Conservation (phyloP, 2,797 vertebrate species). For the Prionace glauca region DNA sequence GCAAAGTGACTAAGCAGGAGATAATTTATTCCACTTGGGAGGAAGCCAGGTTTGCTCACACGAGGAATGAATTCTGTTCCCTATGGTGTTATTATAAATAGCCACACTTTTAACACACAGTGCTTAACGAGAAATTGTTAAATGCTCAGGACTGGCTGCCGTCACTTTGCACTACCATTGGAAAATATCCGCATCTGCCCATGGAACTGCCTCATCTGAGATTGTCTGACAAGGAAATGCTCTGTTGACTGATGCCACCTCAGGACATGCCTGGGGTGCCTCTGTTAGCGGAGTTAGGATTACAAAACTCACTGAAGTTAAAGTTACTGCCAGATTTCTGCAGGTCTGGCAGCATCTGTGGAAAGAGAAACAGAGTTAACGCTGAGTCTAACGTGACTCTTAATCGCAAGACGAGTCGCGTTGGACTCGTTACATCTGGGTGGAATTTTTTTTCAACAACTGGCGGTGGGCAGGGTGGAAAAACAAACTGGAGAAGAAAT, state of each 20-base stretch:
- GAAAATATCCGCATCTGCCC: not conserved
- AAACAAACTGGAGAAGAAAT: no score
- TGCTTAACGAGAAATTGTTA: not conserved
- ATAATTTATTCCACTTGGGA: not conserved
- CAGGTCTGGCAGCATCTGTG: no score
- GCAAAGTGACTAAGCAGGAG: not conserved
- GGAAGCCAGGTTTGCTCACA: constrained; percentile 3
- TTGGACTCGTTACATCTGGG: no score
- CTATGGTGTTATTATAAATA: not conserved
- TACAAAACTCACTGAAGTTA: not conserved
- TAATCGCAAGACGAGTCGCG: no score
- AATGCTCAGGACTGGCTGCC: not conserved
- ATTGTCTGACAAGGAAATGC: not conserved
- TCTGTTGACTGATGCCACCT: not conserved
- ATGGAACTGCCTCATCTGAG: not conserved
- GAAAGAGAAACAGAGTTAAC: no score
- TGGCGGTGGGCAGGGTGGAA: no score
- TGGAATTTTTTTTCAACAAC: no score
- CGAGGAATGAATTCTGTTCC: not conserved
- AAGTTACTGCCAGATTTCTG: not conserved
- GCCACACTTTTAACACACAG: not conserved
- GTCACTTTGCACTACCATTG: not conserved
- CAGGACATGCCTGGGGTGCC: not conserved
- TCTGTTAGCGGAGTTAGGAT: not conserved
- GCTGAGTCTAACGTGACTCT: no score